These are phyloP conservation scores for Bolinopsis microptera DNA, from an alignment of 37 sponge, comb jelly and placozoan genomes.

Conservation along the genomic window DNA sequence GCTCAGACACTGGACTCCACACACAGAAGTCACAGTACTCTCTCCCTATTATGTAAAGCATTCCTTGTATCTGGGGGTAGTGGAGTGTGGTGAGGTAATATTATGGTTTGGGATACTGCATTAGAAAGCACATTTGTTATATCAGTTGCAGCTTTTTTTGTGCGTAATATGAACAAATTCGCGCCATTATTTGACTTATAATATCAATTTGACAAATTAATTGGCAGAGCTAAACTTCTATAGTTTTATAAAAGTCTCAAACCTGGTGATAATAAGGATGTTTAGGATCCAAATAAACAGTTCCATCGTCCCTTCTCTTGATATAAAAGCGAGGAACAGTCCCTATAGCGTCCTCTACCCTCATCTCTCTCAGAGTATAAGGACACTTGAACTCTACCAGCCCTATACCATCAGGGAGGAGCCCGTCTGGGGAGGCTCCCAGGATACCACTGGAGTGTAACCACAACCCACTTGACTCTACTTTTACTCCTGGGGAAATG, in stretches of 20 bases:
- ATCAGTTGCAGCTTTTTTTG: too few species aligned
- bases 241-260: too few species aligned
- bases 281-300: background rate
- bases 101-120: too few species aligned
- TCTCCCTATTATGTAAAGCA: constrained; percentile 40
- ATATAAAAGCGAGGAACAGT: background rate
- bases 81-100: background rate
- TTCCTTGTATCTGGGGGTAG: constrained; percentile 36
- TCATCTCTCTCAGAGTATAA: background rate
- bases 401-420: background rate
- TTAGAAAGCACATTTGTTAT: too few species aligned
- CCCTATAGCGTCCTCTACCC: constrained; percentile 30
- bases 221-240: too few species aligned
- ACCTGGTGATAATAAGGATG: constrained; percentile 55
- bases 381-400: constrained; percentile 63
- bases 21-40: constrained; percentile 65
- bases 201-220: too few species aligned
- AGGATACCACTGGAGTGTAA: constrained; percentile 63
- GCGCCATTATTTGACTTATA: too few species aligned
- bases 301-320: constrained; percentile 10
- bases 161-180: too few species aligned
- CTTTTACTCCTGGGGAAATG: constrained; percentile 10
- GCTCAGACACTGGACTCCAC: constrained; percentile 4
- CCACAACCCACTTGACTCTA: constrained; percentile 48
- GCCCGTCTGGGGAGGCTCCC: constrained; percentile 51